Percentiles rank a stretch among this genome's conserved stretches.
Evolutionary conservation across 1,140 invertebrate species (phyloP).

Genomic region (Melitaea cinxia): DNA sequence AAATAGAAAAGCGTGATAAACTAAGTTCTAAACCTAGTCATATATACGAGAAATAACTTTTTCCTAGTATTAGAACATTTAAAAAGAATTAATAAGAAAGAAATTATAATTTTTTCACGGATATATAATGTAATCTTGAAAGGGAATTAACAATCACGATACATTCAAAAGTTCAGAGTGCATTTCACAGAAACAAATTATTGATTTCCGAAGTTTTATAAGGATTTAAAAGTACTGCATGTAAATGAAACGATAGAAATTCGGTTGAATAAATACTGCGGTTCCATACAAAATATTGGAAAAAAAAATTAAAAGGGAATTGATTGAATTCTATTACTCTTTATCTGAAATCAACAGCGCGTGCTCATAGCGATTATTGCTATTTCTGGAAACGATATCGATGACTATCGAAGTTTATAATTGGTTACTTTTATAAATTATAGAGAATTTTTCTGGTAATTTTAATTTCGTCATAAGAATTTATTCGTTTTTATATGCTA

Average conservation of each 20-base stretch:
- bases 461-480: too few relatives aligned
- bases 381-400: conserved; percentile 8
- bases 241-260: not conserved
- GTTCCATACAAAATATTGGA: not conserved
- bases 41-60: too few relatives aligned
- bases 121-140: too few relatives aligned
- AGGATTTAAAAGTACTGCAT: not conserved
- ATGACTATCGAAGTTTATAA: not conserved
- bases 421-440: not conserved
- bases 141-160: not conserved
- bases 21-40: too few relatives aligned
- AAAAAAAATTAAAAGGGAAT: conserved; percentile 1
- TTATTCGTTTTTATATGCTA: too few relatives aligned
- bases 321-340: conserved; percentile 7
- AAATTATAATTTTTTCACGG: too few relatives aligned
- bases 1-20: too few relatives aligned
- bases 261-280: not conserved
- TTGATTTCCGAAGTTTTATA: not conserved
- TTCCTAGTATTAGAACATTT: too few relatives aligned
- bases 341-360: conserved; percentile 8
- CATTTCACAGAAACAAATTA: not conserved
- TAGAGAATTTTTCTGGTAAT: too few relatives aligned
- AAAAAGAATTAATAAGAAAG: too few relatives aligned
- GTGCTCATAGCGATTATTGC: conserved; percentile 5
- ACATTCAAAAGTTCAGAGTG: not conserved